Evolutionary conservation across 2,113 vertebrate species (phyloP).

Genomic region (Jacana jacana): DNA sequence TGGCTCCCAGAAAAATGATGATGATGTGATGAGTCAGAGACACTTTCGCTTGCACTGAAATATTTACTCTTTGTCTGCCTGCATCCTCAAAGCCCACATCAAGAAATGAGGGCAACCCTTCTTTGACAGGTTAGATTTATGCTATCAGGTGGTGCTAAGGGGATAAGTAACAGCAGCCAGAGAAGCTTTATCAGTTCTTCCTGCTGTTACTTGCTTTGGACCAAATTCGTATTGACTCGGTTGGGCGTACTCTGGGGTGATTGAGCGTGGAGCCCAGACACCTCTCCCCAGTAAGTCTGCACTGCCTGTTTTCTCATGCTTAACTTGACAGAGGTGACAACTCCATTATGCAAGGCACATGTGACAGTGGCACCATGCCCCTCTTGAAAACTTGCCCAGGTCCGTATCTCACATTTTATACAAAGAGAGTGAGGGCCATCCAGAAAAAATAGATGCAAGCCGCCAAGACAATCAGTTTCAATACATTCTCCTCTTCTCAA

Average conservation of each 20-base stretch:
- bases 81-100: neutral
- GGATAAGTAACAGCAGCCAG: neutral
- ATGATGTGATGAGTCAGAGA: conserved; percentile 24
- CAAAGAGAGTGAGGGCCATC: conserved; percentile 30
- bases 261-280: neutral
- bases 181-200: conserved; percentile 33
- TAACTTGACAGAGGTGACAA: conserved; percentile 11
- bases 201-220: conserved; percentile 38
- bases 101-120: neutral
- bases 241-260: neutral
- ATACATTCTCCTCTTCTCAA: conserved; percentile 46
- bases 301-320: neutral
- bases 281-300: neutral
- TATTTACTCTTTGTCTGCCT: conserved; percentile 32
- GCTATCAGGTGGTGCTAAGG: neutral
- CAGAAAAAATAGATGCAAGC: conserved; percentile 62
- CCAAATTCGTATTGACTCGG: neutral
- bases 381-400: neutral
- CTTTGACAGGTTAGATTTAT: neutral
- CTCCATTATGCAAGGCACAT: neutral
- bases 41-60: neutral
- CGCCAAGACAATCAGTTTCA: conserved; percentile 58
- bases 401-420: conserved; percentile 25
- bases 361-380: neutral
- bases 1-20: conserved; percentile 30